Base-by-base conservation (phyloP, 2,797 vertebrate species). In the Phylloscopus collybita region DNA sequence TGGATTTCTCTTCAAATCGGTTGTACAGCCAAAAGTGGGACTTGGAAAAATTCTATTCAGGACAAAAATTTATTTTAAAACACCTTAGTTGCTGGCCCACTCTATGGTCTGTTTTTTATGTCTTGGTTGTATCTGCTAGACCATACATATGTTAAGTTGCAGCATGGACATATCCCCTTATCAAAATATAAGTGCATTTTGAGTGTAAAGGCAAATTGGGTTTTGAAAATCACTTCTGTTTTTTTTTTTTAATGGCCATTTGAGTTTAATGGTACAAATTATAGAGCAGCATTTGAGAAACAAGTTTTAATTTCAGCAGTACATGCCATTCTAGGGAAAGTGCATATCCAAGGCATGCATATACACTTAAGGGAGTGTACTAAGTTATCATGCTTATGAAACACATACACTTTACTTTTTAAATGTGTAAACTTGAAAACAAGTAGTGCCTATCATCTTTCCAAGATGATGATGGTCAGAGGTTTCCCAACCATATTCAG, bases 21-120 rank as follows among this genome's bases (percentile, higher is more conserved):
- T 98, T 98, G 98, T 98, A 98, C 98, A 98, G 98, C 95, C 97
- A 98, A 97, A 98, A 96, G 97, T 98, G 97, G 98, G 98, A 98
- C 98, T 98, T 97, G 98, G 98, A 98, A 98, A 98, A 97, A 96
- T 97, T 97, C 97, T 97, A 98, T 98, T 98, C 98, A 98, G 98
- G 98, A 99, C 97, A 98, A 97, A 95, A 98, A 97, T 97, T 97
- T 98, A 98, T 95, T 98, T 98, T 98, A 98, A 98, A 98, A 98
- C 98, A 98, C 98, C 98, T 98, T 98, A 98, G 98, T 98, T 99
- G 98, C 98, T 99, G 98, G 98, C 97, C 97, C 97, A 96, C 96
- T 97, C 97, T 97, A 93, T 97, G 97, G 96, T 98, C 97, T 98
- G 94, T 92, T 97, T 97, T 96, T 96, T 98, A 92, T 25, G 47